Conservation (phyloP, 2,113 vertebrate genomes). For the Leptosomus discolor region DNA sequence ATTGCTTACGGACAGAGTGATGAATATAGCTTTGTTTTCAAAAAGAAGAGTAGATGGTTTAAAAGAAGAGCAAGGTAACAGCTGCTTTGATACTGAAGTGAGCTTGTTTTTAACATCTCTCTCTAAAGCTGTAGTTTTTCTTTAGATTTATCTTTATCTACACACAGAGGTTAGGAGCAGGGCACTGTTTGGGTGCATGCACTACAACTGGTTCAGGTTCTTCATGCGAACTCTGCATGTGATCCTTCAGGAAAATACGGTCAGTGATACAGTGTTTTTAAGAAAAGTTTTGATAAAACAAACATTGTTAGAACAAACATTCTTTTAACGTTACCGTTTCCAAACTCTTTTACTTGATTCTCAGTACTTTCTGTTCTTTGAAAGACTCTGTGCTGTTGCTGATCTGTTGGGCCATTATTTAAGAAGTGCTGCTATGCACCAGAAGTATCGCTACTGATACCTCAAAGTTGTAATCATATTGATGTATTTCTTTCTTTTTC, state of each 20-base stretch:
- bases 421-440: not conserved
- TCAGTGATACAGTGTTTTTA: not conserved
- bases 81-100: not conserved
- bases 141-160: not conserved
- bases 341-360: not conserved
- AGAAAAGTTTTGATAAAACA: not conserved
- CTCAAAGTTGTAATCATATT: not conserved
- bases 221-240: not conserved
- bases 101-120: not conserved
- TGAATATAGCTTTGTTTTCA: conserved; percentile 97
- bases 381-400: not conserved
- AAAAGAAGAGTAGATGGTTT: conserved; percentile 89
- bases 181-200: not conserved
- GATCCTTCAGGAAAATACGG: not conserved
- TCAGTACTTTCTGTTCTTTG: not conserved
- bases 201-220: not conserved
- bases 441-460: not conserved
- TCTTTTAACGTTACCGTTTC: not conserved
- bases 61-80: conserved; percentile 94
- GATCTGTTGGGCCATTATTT: not conserved
- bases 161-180: not conserved
- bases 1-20: conserved; percentile 96
- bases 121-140: not conserved
- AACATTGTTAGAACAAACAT: not conserved
- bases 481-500: not conserved